Evolutionary conservation across 1,140 invertebrate genomes (phyloP).

Genomic region (Lucilia cuprina): DNA sequence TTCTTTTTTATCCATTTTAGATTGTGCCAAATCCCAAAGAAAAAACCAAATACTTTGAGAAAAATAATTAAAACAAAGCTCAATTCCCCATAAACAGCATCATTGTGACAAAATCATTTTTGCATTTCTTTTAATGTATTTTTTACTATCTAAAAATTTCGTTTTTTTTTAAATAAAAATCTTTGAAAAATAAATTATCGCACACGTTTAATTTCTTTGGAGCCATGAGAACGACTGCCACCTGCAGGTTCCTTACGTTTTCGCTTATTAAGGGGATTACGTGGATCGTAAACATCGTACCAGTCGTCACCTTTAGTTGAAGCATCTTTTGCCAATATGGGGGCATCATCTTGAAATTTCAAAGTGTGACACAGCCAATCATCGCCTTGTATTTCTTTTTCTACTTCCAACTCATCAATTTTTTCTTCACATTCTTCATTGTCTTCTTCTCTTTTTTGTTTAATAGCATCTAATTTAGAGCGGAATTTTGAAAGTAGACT

Average conservation of each 20-base stretch:
- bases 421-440: constrained; percentile 39
- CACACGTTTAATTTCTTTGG: constrained; percentile 23
- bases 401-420: constrained; percentile 46
- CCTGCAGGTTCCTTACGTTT: constrained; percentile 71
- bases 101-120: background rate
- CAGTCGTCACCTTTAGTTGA: constrained; percentile 92
- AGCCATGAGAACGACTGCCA: background rate
- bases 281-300: constrained; percentile 95
- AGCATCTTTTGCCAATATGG: constrained; percentile 92
- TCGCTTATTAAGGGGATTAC: constrained; percentile 92
- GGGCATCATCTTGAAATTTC: constrained; percentile 77
- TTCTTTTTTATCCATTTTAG: constrained; percentile 64
- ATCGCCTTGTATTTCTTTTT: constrained; percentile 66
- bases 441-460: constrained; percentile 65
- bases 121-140: constrained; percentile 20
- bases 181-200: background rate
- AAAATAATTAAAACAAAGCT: constrained; percentile 55
- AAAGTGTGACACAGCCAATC: constrained; percentile 82
- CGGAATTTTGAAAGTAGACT: constrained; percentile 84
- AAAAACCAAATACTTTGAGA: constrained; percentile 76
- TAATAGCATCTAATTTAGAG: constrained; percentile 74
- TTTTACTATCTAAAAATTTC: constrained; percentile 25
- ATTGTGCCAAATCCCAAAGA: constrained; percentile 78
- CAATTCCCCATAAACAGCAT: background rate
- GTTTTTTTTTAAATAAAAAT: background rate